Base-by-base conservation (phyloP, 2,888 invertebrate genomes). In the Epinotia demarniana region DNA sequence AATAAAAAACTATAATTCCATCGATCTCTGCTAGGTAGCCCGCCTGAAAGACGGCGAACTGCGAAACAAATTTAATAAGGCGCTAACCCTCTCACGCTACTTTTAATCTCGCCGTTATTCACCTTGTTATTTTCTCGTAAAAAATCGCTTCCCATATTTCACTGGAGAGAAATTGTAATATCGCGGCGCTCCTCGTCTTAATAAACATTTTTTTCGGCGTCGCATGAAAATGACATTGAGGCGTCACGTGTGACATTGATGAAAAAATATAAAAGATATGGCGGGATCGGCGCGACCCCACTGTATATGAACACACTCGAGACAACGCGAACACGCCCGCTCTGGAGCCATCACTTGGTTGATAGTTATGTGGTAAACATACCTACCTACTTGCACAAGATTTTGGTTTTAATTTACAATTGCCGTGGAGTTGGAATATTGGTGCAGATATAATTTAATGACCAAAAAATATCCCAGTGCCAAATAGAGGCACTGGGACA, bases 211-310 rank as follows among this genome's bases (percentile, higher is more conserved):
- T 93, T 92, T 92, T 92, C 82, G 79, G 87, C 89, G 86, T 91
- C 91, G 86, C 87, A 92, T 91, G 92, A 94, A 94, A 94, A 93
- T 94, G 94, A 92, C 93, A 92, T 93, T 92, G 86, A 79, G 92
- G 93, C 94, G 92, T 92, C 94, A 94, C 92, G 89, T 94, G 94
- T 92, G 92, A 93, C 93, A 90, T 94, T 94, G 94, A 94, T 94
- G 94, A 93, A 94, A 94, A 93, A 93, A 94, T 94, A 92, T 94
- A 92, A 93, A 92, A 91, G 92, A 90, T 89, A 92, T 90, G 91
- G 89, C 86, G 89, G 90, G 88, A 88, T 90, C 91, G 91, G 88
- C 53, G 86, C 81, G 82, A 80, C 81, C 80, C 73, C 80, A 77
- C 77, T 79, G 63, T 49, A 62, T 49, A 71, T 60, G 58, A 60